Percentiles rank a stretch among this genome's conserved stretches.
Evolutionary conservation across 1,140 invertebrate genomes (phyloP).

Genomic region (Neomicropteryx cornuta): DNA sequence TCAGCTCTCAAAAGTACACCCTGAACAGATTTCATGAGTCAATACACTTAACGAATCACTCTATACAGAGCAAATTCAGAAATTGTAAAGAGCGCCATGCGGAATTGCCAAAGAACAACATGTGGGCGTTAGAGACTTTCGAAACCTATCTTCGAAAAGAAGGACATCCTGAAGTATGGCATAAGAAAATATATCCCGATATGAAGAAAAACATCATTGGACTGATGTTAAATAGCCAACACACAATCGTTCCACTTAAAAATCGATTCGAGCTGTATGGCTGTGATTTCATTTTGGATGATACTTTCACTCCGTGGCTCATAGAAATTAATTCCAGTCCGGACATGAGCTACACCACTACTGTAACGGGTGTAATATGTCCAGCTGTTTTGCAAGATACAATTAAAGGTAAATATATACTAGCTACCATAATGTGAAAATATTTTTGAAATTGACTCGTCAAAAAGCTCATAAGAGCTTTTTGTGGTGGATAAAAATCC

Average conservation of each 20-base stretch:
- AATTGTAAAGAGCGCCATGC: conserved; percentile 48
- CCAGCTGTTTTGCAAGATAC: conserved; percentile 72
- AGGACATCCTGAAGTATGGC: conserved; percentile 40
- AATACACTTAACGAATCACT: conserved; percentile 86
- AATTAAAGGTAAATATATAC: conserved; percentile 59
- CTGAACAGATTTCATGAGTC: conserved; percentile 76
- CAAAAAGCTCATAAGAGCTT: not conserved
- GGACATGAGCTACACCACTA: conserved; percentile 70
- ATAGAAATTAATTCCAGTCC: conserved; percentile 91
- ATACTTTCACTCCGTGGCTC: conserved; percentile 79
- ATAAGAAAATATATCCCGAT: conserved; percentile 66
- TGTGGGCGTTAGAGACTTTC: conserved; percentile 77
- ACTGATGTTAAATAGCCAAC: conserved; percentile 66
- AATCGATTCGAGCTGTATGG: conserved; percentile 86
- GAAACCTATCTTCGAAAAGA: conserved; percentile 51
- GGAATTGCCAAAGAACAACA: conserved; percentile 66
- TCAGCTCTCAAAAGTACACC: conserved; percentile 80
- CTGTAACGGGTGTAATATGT: conserved; percentile 73
- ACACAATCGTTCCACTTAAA: conserved; percentile 57
- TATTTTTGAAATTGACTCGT: not conserved
- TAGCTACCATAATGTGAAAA: not conserved
- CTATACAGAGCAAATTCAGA: conserved; percentile 76
- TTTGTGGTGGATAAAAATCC: too few relatives aligned
- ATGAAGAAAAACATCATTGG: conserved; percentile 77
- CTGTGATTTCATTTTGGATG: conserved; percentile 82